Percentiles rank a stretch among this genome's conserved stretches.
Evolutionary conservation across 23 tunicate species (phyloP).

Genomic region (Halocynthia roretzi): DNA sequence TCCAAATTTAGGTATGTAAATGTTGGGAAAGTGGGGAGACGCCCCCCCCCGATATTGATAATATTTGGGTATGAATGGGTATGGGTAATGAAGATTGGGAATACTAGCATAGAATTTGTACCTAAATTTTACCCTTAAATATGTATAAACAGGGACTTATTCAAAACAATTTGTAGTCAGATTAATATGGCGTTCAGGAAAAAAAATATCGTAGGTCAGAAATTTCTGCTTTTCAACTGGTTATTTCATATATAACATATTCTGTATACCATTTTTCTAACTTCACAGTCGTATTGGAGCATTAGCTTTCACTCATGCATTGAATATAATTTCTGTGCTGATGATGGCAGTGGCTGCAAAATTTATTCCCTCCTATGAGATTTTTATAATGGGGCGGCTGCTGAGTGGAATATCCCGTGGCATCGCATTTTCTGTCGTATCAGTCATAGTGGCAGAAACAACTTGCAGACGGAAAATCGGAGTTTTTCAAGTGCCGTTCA

Average conservation of each 20-base stretch:
- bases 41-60: too few species aligned
- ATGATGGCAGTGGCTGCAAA: not conserved
- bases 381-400: not conserved
- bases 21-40: not conserved
- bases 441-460: constrained; percentile 3
- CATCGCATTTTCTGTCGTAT: not conserved
- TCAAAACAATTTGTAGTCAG: too few species aligned
- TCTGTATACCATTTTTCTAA: too few species aligned
- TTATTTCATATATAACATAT: too few species aligned
- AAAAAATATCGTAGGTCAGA: too few species aligned
- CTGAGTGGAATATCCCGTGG: not conserved
- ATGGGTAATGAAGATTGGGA: too few species aligned
- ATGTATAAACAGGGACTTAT: too few species aligned
- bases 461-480: constrained; percentile 9
- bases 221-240: too few species aligned
- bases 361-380: not conserved
- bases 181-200: too few species aligned
- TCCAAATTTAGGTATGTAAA: constrained; percentile 11
- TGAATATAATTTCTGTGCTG: not conserved
- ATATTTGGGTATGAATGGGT: too few species aligned
- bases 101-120: too few species aligned
- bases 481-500: not conserved
- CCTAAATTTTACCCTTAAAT: too few species aligned
- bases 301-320: not conserved
- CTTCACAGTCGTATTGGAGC: not conserved